A percentile compares a stretch with the other conserved stretches of the same genome.
Conservation (phyloP, 2,888 invertebrate genomes). For the Tetropium fuscum region DNA sequence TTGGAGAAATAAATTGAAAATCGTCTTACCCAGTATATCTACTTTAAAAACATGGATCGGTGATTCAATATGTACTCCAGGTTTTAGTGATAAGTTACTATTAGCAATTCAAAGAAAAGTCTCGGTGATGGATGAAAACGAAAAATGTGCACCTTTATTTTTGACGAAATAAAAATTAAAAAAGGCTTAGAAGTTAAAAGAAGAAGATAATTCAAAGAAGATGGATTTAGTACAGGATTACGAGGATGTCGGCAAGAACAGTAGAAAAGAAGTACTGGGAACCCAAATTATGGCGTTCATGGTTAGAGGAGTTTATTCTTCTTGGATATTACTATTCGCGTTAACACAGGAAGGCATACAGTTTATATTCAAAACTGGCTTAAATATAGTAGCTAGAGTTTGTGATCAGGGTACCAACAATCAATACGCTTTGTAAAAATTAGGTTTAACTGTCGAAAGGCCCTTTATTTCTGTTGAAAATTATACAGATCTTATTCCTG, state of each 20-base stretch:
- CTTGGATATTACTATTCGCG: constrained; percentile 1
- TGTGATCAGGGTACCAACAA: constrained; percentile 6
- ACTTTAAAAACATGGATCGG: constrained; percentile 4
- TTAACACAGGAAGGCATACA: background rate
- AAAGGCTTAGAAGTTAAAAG: constrained; percentile 2
- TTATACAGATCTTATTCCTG: background rate
- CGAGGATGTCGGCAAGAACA: background rate
- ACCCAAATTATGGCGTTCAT: constrained; percentile 8
- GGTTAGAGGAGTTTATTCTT: background rate
- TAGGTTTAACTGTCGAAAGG: background rate
- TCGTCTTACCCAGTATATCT: background rate
- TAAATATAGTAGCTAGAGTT: background rate
- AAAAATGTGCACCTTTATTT: constrained; percentile 2
- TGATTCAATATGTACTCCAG: background rate
- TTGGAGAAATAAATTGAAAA: constrained; percentile 10
- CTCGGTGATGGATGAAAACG: background rate
- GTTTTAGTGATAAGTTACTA: background rate
- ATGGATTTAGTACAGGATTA: background rate
- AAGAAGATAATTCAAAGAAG: background rate
- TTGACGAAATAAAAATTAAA: constrained; percentile 11
- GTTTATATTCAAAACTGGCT: background rate
- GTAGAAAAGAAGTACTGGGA: background rate
- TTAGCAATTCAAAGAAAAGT: constrained; percentile 1
- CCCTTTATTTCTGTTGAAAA: background rate
- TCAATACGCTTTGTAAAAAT: background rate